Evolutionary conservation across 2,797 vertebrate species (phyloP).

Genomic region (Enteromius afrohamiltoni): DNA sequence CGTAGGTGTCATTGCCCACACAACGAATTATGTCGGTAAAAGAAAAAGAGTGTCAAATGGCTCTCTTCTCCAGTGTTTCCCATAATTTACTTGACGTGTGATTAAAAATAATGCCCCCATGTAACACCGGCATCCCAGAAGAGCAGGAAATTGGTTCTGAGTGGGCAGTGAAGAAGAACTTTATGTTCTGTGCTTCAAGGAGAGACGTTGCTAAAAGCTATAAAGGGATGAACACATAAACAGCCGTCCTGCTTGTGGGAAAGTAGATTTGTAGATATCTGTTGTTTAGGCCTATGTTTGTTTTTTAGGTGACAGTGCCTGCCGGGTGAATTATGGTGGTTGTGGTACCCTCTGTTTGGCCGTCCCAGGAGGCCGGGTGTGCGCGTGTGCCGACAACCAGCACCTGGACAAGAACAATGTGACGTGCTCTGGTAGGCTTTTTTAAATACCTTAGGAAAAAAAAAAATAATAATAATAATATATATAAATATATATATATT

Average conservation of each 20-base stretch:
- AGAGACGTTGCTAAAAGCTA: slow-evolving; percentile 46
- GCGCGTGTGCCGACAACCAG: slow-evolving; percentile 97
- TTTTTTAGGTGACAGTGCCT: slow-evolving; percentile 92
- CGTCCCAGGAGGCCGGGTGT: slow-evolving; percentile 93
- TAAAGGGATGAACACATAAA: slow-evolving; percentile 55
- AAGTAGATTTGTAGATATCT: slow-evolving; percentile 60
- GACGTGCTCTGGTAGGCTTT: slow-evolving; percentile 88
- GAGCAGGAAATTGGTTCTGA: slow-evolving; percentile 60
- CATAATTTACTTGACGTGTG: slow-evolving; percentile 68
- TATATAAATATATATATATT: too few relatives aligned
- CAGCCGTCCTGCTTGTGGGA: slow-evolving; percentile 25
- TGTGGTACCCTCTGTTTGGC: slow-evolving; percentile 93
- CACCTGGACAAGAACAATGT: slow-evolving; percentile 93
- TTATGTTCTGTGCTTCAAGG: slow-evolving; percentile 54
- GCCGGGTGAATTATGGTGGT: slow-evolving; percentile 95
- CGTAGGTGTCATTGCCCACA: slow-evolving; percentile 67
- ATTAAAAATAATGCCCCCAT: slow-evolving; percentile 60
- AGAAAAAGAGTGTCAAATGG: slow-evolving; percentile 74
- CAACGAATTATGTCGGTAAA: slow-evolving; percentile 70
- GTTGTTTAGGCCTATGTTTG: slow-evolving; percentile 66
- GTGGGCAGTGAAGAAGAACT: slow-evolving; percentile 58
- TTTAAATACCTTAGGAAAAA: background rate
- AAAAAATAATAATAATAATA: too few relatives aligned
- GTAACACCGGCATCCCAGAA: slow-evolving; percentile 50
- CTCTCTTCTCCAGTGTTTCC: slow-evolving; percentile 62